A percentile compares a stretch with the other conserved stretches of the same genome.
Conservation (phyloP, 2,113 vertebrate species). For the Polyodon spathula region DNA sequence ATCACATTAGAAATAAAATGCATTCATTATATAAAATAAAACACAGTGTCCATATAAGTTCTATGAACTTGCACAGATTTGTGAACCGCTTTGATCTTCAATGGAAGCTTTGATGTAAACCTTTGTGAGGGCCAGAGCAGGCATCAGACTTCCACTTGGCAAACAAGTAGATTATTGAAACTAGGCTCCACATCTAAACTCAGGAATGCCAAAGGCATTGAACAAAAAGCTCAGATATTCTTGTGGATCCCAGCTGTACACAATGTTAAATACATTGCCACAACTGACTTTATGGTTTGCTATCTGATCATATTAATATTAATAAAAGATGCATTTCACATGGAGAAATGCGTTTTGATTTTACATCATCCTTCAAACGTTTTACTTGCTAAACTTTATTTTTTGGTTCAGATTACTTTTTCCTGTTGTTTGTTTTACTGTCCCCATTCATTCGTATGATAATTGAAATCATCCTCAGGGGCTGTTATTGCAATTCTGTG, state of each 20-base stretch:
- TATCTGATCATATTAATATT: background rate
- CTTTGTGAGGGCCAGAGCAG: conserved; percentile 6
- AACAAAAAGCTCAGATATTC: background rate
- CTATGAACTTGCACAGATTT: background rate
- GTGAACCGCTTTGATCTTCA: conserved; percentile 12
- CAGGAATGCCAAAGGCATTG: background rate
- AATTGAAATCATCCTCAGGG: too few species aligned
- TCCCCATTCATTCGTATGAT: too few species aligned
- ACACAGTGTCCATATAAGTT: background rate
- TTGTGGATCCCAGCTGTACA: background rate
- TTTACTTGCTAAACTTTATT: too few species aligned
- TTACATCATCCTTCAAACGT: too few species aligned
- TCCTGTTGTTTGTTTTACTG: too few species aligned
- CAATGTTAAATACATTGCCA: background rate
- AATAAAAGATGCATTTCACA: too few species aligned
- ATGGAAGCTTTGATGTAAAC: background rate
- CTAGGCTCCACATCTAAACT: background rate
- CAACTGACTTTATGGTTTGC: background rate
- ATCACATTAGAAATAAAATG: too few species aligned
- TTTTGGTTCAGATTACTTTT: too few species aligned
- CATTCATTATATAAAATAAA: background rate
- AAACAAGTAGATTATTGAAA: background rate
- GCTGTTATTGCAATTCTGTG: too few species aligned
- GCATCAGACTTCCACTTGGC: background rate
- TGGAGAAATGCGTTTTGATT: too few species aligned